Evolutionary conservation across 2,797 vertebrate species (phyloP), one percentile per base, ranked within the genome.

Genomic region (Parambassis ranga): DNA sequence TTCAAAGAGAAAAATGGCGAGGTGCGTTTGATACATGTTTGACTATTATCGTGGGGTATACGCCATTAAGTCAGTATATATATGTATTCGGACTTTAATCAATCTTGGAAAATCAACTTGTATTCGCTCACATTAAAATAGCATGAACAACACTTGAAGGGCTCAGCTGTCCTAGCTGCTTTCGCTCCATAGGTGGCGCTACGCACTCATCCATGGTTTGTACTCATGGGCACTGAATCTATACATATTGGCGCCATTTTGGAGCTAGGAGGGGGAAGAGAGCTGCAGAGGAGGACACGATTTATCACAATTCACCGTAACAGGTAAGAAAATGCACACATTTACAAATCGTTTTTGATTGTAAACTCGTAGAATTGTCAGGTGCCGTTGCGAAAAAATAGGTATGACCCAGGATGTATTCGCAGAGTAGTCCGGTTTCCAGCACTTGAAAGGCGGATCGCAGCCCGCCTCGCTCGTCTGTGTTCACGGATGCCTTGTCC

Each of bases 201-300:
- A 9, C 62, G 35, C 26, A 1, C 72, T 31, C 73, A 36, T 1
- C 10, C 10, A 79, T 78, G 48, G n/a, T 32, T 58, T 38, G 26
- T 4, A 76, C 79, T 64, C 82, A 82, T 66, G 74, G 90, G 88
- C 83, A 77, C 92, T 87, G 83, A 71, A 88, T 90, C 92, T 86
- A 90, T 91, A 89, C 92, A 87, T 92, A 92, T 96, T 97, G 95
- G 95, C 95, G 95, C 95, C 95, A 96, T 97, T 97, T 97, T 97
- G 95, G 95, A 96, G 94, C 93, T 89, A 93, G 92, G 91, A 91
- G 92, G 94, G 93, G 91, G 92, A 91, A 90, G 92, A 91, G 89
- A 91, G 83, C 86, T 87, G 89, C 89, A 90, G 89, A 87, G 83
- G 87, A 91, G 85, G 73, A 90, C 85, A 79, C 92, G 90, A 93